Evolutionary conservation across 2,113 vertebrate genomes (phyloP), one percentile per base, ranked within the genome.

Genomic region (Onychorhynchus coronatus): DNA sequence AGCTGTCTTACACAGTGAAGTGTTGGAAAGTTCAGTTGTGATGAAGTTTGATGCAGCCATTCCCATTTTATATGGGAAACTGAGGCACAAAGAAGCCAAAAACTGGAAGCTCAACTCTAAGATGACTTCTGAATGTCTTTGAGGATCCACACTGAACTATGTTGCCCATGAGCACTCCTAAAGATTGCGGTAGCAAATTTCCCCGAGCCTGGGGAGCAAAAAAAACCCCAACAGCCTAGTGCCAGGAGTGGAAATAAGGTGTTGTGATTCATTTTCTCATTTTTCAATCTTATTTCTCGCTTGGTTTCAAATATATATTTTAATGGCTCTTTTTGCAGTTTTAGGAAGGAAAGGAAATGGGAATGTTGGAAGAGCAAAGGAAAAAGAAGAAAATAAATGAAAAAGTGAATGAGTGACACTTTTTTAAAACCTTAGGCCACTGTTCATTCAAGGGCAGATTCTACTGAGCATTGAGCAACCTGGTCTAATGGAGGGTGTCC

Each of bases 71-170:
- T 2, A 1, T 3, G 14, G 14, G 61, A 80, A 88, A 92, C 22
- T 12, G 33, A 62, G 35, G 5, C 24, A 50, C 17, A 33, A 46
- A 58, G n/a, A 39, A 37, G 5, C 5, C 11, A 42, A 7, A 4
- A 35, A 2, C 6, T 27, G 39, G 12, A 67, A 67, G 2, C 8
- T 0, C 31, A 56, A 12, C 19, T 41, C 2, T 23, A 28, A 56
- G 8, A 88, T 2, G 9, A 33, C 11, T 80, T 88, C 35, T 39
- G 19, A 58, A 46, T 30, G 14, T n/a, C 37, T 88, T 35, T 80
- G 50, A 12, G 20, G 16, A 39, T 86, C 16, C 11, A 12, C 1
- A 2, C 2, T 47, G 22, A 76, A 41, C 5, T 22, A 9, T 1
- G 41, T 78, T 73, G 20, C 8, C 12, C 2, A 9, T 0, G 2